Base-by-base conservation (phyloP, 2,797 vertebrate species). In the Manis pentadactyla region DNA sequence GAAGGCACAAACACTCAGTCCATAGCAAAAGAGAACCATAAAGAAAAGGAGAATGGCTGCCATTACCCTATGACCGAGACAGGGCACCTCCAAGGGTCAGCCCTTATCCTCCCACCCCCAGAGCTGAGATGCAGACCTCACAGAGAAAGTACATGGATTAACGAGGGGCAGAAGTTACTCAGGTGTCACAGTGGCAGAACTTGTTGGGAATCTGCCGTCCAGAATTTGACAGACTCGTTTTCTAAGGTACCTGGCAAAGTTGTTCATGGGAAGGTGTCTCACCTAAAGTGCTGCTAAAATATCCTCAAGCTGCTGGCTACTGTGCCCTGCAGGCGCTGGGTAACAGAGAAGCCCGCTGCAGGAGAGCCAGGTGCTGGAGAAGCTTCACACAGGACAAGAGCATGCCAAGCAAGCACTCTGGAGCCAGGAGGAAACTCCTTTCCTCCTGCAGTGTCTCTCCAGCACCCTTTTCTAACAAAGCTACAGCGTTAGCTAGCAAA, bases 71-170 rank as follows among this genome's bases (percentile, higher is more conserved):
- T 39, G 7, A 25, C 93, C 49, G 49, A 79, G 13, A 64, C 4
- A 37, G 3, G 78, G 7, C 27, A 64, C 14, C 37, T n/a, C 46
- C 10, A 79, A 83, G n/a, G n/a, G 37, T 92, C 71, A 79, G n/a
- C 27, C 34, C 5, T 4, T 15, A 12, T 71, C 55, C 27, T 78
- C 69, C 2, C 34, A 59, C n/a, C 7, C 13, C 19, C 18, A 49
- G 37, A 64, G 29, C 42, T 95, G 55, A 97, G 37, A 81, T 51
- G 95, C 96, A 95, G 66, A 63, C 23, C 64, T 91, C 51, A 53
- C 13, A 42, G 15, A 19, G 19, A 78, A 91, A 51, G 7, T 51
- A 4, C 53, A n/a, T 63, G n/a, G 23, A 8, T 92, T 66, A 51
- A 6, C 49, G 18, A 85, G 90, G 39, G 49, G 8, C 27, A 55